Percentiles rank a stretch among this genome's conserved stretches.
Conservation (phyloP, 2,888 invertebrate species). For the Molorchus minor region DNA sequence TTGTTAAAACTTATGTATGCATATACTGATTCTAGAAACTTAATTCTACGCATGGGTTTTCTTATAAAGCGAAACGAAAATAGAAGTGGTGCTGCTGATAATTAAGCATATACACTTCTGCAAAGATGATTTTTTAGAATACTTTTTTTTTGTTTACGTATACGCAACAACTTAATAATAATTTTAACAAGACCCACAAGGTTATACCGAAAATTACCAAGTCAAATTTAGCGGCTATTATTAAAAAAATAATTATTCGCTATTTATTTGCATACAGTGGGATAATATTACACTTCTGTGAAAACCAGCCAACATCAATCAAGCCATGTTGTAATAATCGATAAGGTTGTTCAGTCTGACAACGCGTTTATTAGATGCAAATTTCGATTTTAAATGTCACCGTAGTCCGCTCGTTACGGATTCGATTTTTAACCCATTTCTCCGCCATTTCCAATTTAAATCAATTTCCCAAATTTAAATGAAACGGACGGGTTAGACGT, state of each 20-base stretch:
- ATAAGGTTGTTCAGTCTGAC: conserved; percentile 8
- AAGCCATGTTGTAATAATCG: conserved; percentile 18
- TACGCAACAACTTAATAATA: conserved; percentile 19
- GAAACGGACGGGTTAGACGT: conserved; percentile 18
- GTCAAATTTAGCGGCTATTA: conserved; percentile 35
- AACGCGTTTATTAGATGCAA: conserved; percentile 26
- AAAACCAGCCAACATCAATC: conserved; percentile 35
- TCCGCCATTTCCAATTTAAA: conserved; percentile 22
- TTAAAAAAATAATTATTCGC: conserved; percentile 35
- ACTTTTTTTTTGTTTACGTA: conserved; percentile 16
- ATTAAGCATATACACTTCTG: conserved; percentile 17
- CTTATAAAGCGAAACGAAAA: conserved; percentile 15
- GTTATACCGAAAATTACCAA: conserved; percentile 32
- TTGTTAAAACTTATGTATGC: conserved; percentile 28
- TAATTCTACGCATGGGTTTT: conserved; percentile 12
- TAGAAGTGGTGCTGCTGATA: conserved; percentile 12
- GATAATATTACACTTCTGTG: conserved; percentile 35
- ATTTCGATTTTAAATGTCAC: conserved; percentile 29
- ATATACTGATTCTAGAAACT: conserved; percentile 24
- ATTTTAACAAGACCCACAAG: conserved; percentile 28
- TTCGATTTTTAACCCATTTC: conserved; percentile 25
- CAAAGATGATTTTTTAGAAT: conserved; percentile 26
- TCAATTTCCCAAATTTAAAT: conserved; percentile 25
- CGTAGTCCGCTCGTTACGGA: conserved; percentile 21
- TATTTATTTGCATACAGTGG: conserved; percentile 36